A percentile compares a stretch with the other conserved stretches of the same genome.
These are phyloP conservation scores for Pogona vitticeps DNA, from an alignment of 2,113 vertebrate species.

Conservation along the genomic window DNA sequence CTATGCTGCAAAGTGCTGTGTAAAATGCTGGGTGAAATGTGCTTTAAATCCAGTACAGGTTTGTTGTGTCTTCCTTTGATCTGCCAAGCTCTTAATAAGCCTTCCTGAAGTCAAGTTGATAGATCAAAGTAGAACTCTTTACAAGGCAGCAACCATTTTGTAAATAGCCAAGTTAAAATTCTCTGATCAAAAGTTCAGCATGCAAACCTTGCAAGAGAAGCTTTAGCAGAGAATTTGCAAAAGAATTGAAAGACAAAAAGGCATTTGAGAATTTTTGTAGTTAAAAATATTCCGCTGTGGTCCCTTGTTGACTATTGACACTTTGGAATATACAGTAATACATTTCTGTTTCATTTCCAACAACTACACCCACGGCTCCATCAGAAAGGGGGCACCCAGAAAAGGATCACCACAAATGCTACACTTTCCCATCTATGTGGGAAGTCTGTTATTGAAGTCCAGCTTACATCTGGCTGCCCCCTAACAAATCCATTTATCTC, in stretches of 20 bases:
- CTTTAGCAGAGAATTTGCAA: neutral
- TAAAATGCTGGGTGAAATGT: neutral
- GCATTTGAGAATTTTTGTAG: no score
- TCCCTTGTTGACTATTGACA: no score
- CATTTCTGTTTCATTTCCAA: no score
- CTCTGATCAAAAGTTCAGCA: constrained; percentile 17
- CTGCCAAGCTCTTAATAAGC: constrained; percentile 22
- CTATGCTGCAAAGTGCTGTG: neutral
- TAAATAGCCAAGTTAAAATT: constrained; percentile 26
- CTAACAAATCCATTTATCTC: no score
- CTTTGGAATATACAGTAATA: no score
- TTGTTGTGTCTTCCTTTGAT: constrained; percentile 24
- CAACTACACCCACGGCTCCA: no score
- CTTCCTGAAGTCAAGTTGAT: constrained; percentile 14
- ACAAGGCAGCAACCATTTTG: neutral
- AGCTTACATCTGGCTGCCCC: no score
- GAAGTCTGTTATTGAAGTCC: no score
- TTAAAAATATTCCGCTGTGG: no score
- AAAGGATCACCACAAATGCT: no score
- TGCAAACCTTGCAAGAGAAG: neutral
- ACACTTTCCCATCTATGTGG: no score
- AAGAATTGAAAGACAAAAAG: neutral
- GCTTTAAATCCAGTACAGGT: constrained; percentile 1
- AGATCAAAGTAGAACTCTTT: constrained; percentile 27
- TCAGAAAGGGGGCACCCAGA: no score